Percentiles rank a stretch among this genome's conserved stretches.
Conservation (phyloP, 2,797 vertebrate genomes). For the Oophaga sylvatica region DNA sequence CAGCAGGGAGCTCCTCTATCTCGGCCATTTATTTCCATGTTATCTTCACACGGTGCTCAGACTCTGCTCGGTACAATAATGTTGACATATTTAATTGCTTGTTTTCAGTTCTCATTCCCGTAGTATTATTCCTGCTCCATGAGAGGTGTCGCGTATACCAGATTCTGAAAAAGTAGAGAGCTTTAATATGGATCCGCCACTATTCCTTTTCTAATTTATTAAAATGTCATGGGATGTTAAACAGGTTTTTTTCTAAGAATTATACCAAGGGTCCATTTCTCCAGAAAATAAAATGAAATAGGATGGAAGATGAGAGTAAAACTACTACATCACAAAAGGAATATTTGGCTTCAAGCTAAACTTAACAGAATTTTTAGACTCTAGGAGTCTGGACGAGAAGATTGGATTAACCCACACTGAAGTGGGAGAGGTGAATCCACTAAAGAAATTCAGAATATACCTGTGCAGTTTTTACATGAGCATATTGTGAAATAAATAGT, state of each 20-base stretch:
- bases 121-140: constrained; percentile 16
- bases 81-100: constrained; percentile 52
- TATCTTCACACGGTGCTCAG: constrained; percentile 45
- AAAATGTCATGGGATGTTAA: constrained; percentile 4
- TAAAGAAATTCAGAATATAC: constrained; percentile 28
- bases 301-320: constrained; percentile 15
- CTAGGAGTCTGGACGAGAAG: not conserved
- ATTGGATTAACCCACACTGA: constrained; percentile 36
- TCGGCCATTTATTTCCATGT: constrained; percentile 40
- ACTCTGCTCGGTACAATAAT: constrained; percentile 36
- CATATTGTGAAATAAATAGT: constrained; percentile 7
- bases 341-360: constrained; percentile 35
- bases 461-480: not conserved
- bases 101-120: constrained; percentile 25
- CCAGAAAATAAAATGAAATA: constrained; percentile 31
- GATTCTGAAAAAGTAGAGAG: constrained; percentile 5
- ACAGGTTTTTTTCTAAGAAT: not conserved
- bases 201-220: constrained; percentile 17
- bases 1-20: constrained; percentile 33
- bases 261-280: constrained; percentile 34
- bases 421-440: constrained; percentile 13
- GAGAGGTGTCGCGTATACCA: not conserved
- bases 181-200: constrained; percentile 31
- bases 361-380: constrained; percentile 15
- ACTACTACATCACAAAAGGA: constrained; percentile 14